Percentiles rank a stretch among this genome's conserved stretches.
Conservation (phyloP, 2,113 vertebrate genomes). For the Xiphias gladius region DNA sequence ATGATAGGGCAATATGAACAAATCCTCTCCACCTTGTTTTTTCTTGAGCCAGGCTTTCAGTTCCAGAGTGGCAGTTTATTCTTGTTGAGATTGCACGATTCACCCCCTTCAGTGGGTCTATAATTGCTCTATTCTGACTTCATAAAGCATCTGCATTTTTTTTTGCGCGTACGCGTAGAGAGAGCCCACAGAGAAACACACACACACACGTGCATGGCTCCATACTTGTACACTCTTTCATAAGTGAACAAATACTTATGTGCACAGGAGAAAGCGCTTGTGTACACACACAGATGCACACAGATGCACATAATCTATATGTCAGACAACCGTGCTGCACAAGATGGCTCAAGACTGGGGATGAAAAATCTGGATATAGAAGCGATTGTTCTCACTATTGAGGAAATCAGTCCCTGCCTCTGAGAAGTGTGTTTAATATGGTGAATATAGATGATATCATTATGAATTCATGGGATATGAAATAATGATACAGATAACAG, state of each 20-base stretch:
- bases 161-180: conserved; percentile 43
- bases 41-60: conserved; percentile 43
- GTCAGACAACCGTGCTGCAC: conserved; percentile 46
- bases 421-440: conserved; percentile 72
- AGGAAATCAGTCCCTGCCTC: conserved; percentile 48
- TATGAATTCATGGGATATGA: conserved; percentile 70
- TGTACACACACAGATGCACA: conserved; percentile 10
- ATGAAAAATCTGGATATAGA: conserved; percentile 64
- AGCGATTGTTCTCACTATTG: conserved; percentile 55
- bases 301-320: conserved; percentile 47
- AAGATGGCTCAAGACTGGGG: conserved; percentile 45
- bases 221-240: neutral
- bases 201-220: conserved; percentile 14
- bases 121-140: conserved; percentile 66
- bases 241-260: conserved; percentile 43
- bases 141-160: conserved; percentile 46
- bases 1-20: conserved; percentile 35
- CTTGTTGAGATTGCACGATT: conserved; percentile 61
- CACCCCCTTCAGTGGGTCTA: conserved; percentile 48
- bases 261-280: neutral
- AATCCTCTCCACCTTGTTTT: conserved; percentile 27
- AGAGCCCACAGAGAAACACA: conserved; percentile 27
- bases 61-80: conserved; percentile 59
- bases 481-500: conserved; percentile 70
- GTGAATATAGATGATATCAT: conserved; percentile 70